Evolutionary conservation across 2,888 invertebrate species (phyloP), one percentile per base, ranked within the genome.

Genomic region (Pterobdella sp.): DNA sequence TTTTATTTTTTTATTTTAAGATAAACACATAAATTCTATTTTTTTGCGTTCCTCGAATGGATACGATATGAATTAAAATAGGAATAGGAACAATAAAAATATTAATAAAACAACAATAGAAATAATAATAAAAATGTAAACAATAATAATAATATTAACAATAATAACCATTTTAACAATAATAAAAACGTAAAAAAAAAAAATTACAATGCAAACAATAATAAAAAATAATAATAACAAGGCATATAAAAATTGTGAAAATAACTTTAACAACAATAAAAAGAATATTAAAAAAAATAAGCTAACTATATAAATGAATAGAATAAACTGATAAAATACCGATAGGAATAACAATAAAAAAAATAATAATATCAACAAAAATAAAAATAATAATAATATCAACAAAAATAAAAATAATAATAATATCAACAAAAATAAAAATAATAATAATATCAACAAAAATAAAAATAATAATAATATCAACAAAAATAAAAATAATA

Each of bases 301-400:
- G 7, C 7, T 14, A 14, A 42, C 7, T 42, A 42, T 14, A 42
- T 42, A 42, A 42, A 42, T 42, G 18, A 42, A 42, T 42, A 42
- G 7, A 42, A 42, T 14, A 42, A 42, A 42, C 7, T 14, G 18
- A 42, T 14, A 42, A 14, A 42, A 42, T 14, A 42, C 7, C 7
- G 18, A 42, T 14, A 42, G 18, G 18, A 42, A 42, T 14, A 42
- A 42, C 7, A 42, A 42, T 14, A 42, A 42, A 42, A 42, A 42
- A 42, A 42, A 42, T 14, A 42, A 42, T 7, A 42, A 42, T 42
- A 42, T 1, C 3, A 14, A 68, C 37, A 29, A 68, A 36, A 42
- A 68, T 68, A 42, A 68, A 36, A 42, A 68, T 37, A 42, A 68
- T 68, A 29, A 68, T 68, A 42, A 68, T 42, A 42, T 36, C 26